Evolutionary conservation across 2,888 invertebrate species (phyloP), one percentile per base, ranked within the genome.

Genomic region (Girardia tigrina): DNA sequence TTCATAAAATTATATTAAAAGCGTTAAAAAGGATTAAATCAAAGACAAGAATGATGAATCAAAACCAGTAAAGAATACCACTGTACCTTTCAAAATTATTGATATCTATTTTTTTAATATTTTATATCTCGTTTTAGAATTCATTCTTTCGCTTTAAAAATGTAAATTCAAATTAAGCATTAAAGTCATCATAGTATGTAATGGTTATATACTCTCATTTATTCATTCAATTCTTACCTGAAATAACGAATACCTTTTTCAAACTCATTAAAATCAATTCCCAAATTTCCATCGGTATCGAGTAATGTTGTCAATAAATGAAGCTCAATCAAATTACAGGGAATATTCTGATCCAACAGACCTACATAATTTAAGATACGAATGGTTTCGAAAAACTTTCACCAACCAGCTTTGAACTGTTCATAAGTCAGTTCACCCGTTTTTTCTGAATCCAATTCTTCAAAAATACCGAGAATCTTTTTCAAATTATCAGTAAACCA

Each of bases 361-460:
- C 80, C 82, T 82, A 78, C 16, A 79, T 78, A 70, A 12, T 14
- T 0, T 26, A 74, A 14, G 28, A n/a, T 14, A 16, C 27, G 28
- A 12, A 72, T 27, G 23, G 8, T n/a, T 72, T n/a, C 26, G 28
- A 8, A 27, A 27, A 6, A n/a, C 6, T n/a, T 2, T 74, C 20
- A 2, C 77, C 77, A 76, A 82, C 83, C 82, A 78, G 82, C 79
- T 78, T 82, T 83, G 74, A 83, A 82, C 73, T 82, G 81, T 28
- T 82, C 81, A 77, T 80, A 82, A 20, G 80, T 79, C 1, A 82
- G 70, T 2, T 80, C 77, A 1, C 81, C 81, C 69, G 81, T 81
- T 23, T 79, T 81, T 73, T 80, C 80, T 8, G 77, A 75, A 77
- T 83, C 83, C 77, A 80, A 79, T 28, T 78, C 79, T 12, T 78